Conservation (phyloP, 2,797 vertebrate species). For the Muraenolepis orangiensis region DNA sequence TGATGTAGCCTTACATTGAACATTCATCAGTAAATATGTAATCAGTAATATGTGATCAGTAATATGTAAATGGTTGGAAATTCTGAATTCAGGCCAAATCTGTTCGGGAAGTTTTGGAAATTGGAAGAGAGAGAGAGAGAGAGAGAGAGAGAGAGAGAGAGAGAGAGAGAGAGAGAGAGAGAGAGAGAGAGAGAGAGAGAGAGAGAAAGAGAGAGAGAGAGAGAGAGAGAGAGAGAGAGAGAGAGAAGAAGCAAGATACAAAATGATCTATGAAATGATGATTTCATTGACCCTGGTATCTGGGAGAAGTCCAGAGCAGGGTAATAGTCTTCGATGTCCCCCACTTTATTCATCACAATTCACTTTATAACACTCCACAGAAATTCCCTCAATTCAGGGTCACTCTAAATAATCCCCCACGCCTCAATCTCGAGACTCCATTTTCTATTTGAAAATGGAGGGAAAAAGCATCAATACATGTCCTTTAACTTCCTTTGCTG, state of each 20-base stretch:
- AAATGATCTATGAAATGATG: background rate
- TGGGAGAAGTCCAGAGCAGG: conserved; percentile 39
- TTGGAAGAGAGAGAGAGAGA: background rate
- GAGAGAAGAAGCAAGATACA: too few relatives aligned
- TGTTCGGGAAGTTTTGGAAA: background rate
- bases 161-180: too few relatives aligned
- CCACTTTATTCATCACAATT: conserved; percentile 63
- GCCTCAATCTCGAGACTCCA: conserved; percentile 21
- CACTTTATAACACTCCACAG: conserved; percentile 60
- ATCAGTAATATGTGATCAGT: too few relatives aligned
- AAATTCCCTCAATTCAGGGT: conserved; percentile 49
- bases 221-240: too few relatives aligned
- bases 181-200: too few relatives aligned
- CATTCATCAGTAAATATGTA: background rate
- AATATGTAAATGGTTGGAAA: background rate
- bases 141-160: too few relatives aligned
- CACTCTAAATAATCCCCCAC: conserved; percentile 45
- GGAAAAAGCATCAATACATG: background rate
- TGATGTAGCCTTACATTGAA: too few relatives aligned
- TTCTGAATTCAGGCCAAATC: background rate
- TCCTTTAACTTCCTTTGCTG: background rate
- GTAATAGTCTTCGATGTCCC: conserved; percentile 54
- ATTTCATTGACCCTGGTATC: conserved; percentile 36
- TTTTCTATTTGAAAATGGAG: background rate
- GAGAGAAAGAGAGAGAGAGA: too few relatives aligned